These are phyloP conservation scores for Chinchilla lanigera DNA, from an alignment of 2,113 vertebrate species.

Conservation along the genomic window DNA sequence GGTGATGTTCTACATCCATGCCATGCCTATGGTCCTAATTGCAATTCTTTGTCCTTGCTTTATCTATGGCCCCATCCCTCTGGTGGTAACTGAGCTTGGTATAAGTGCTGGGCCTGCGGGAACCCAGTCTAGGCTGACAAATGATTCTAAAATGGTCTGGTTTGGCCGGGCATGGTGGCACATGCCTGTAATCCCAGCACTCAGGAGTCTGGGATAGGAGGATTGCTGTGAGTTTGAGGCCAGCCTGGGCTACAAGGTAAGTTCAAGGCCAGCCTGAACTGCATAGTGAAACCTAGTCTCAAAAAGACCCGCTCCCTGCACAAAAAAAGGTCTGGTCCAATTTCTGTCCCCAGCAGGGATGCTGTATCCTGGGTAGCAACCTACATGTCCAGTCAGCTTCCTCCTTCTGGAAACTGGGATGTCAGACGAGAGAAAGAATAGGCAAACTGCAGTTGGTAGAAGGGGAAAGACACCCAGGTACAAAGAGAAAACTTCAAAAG, in stretches of 20 bases:
- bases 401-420: background rate
- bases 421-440: background rate
- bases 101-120: background rate
- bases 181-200: too few species aligned
- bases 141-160: background rate
- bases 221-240: too few species aligned
- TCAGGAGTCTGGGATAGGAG: too few species aligned
- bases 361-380: background rate
- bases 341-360: background rate
- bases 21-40: background rate
- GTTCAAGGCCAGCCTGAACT: too few species aligned
- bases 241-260: too few species aligned
- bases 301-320: too few species aligned
- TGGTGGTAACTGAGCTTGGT: background rate
- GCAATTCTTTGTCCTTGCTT: background rate
- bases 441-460: background rate
- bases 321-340: background rate
- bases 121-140: background rate
- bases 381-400: background rate
- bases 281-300: too few species aligned
- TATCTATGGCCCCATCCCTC: background rate
- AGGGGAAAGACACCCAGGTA: too few species aligned
- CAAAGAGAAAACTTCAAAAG: background rate
- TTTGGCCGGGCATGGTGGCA: too few species aligned
- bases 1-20: background rate